Conservation (phyloP, 2,888 invertebrate species). For the Antitype chi region DNA sequence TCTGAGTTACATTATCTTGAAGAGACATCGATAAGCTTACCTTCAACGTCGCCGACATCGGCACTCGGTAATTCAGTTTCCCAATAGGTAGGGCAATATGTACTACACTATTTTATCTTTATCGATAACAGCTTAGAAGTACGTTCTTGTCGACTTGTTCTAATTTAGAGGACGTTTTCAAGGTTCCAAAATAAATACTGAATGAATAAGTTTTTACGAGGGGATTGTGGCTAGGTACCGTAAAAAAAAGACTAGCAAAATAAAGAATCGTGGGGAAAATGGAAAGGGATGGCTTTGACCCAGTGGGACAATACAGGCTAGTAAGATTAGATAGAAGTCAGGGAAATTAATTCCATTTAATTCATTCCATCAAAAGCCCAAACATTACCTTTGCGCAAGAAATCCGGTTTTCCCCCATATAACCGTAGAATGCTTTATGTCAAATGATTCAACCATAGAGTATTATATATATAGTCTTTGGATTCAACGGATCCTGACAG, state of each 20-base stretch:
- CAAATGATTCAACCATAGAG: background rate
- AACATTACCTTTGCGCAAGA: background rate
- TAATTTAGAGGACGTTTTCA: conserved; percentile 44
- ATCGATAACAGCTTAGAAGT: conserved; percentile 40
- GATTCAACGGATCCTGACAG: background rate
- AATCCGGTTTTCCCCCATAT: background rate
- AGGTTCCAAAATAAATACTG: conserved; percentile 26
- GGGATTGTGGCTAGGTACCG: too few relatives aligned
- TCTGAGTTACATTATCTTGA: conserved; percentile 43
- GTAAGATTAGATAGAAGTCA: too few relatives aligned
- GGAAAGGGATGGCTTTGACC: too few relatives aligned
- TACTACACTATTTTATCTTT: conserved; percentile 34
- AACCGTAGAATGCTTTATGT: background rate
- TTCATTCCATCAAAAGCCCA: too few relatives aligned
- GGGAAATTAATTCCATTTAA: too few relatives aligned
- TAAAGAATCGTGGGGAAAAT: too few relatives aligned
- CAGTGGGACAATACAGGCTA: too few relatives aligned
- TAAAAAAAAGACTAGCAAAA: too few relatives aligned
- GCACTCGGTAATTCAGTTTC: conserved; percentile 27
- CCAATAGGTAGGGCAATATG: conserved; percentile 28
- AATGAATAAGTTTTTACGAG: background rate
- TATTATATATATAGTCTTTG: too few relatives aligned
- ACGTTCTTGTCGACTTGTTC: conserved; percentile 35
- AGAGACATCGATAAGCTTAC: conserved; percentile 11
- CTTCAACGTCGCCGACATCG: conserved; percentile 37